phyloP scores from a whole-genome alignment of 2,888 invertebrate genomes.

The Drosophila nr. perissopoda region DNA sequence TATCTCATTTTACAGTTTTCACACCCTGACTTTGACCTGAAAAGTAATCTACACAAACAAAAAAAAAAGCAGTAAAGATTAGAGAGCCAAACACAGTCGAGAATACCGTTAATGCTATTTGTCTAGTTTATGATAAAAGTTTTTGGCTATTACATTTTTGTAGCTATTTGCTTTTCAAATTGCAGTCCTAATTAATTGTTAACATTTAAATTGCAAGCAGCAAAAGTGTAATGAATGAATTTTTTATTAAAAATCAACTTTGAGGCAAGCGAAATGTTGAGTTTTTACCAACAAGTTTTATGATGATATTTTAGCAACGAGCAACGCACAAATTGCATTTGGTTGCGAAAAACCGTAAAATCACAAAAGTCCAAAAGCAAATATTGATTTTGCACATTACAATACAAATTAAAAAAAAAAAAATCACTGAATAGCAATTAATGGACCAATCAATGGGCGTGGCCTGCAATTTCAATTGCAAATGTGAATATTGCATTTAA shows the following conservation, averaged over 20 bases:
- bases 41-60: slow-evolving; percentile 8
- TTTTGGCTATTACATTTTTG: background rate
- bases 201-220: slow-evolving; percentile 25
- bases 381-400: slow-evolving; percentile 44
- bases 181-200: slow-evolving; percentile 15
- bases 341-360: slow-evolving; percentile 22
- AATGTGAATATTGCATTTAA: slow-evolving; percentile 4
- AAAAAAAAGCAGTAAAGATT: slow-evolving; percentile 8
- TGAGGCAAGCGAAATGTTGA: slow-evolving; percentile 15
- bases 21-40: slow-evolving; percentile 31
- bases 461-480: slow-evolving; percentile 16
- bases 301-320: slow-evolving; percentile 19
- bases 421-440: slow-evolving; percentile 13
- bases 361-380: slow-evolving; percentile 32
- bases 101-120: background rate
- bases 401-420: slow-evolving; percentile 17
- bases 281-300: slow-evolving; percentile 15
- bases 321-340: slow-evolving; percentile 5
- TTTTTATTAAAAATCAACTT: background rate
- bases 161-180: background rate
- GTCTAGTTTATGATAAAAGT: slow-evolving; percentile 1
- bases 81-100: background rate
- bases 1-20: background rate
- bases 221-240: slow-evolving; percentile 20
- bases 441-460: slow-evolving; percentile 16